Evolutionary conservation across 1,140 invertebrate species (phyloP).

Genomic region (Geopemphigus sp.): DNA sequence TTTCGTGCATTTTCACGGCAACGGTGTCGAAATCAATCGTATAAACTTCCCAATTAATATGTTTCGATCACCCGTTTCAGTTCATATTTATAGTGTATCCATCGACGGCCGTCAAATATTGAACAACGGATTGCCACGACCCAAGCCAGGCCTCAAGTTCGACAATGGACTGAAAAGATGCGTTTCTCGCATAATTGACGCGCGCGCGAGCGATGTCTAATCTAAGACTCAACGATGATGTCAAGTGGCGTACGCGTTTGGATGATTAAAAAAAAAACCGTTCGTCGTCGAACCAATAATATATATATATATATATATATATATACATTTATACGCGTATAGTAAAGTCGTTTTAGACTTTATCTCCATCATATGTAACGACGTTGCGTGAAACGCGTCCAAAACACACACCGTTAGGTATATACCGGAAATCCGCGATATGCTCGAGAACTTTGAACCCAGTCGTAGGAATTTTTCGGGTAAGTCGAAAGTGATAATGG

Average conservation of each 20-base stretch:
- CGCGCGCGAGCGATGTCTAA: background rate
- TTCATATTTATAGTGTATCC: background rate
- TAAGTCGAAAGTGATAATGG: too few relatives aligned
- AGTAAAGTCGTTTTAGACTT: too few relatives aligned
- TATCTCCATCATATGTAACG: too few relatives aligned
- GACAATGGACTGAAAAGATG: constrained; percentile 4
- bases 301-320: too few relatives aligned
- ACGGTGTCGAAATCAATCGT: background rate
- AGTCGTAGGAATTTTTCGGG: too few relatives aligned
- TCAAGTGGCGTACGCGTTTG: background rate
- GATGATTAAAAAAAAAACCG: background rate
- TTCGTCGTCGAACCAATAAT: background rate
- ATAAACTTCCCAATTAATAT: background rate
- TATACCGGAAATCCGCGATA: too few relatives aligned
- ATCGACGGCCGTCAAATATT: background rate
- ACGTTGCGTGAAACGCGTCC: too few relatives aligned
- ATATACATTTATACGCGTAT: too few relatives aligned
- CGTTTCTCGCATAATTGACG: constrained; percentile 10
- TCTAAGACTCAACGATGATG: background rate
- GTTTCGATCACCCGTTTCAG: background rate
- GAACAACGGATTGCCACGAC: background rate
- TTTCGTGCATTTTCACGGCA: background rate
- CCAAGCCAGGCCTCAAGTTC: background rate
- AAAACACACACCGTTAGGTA: too few relatives aligned
- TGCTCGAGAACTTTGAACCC: too few relatives aligned